Percentiles rank a stretch among this genome's conserved stretches.
These are phyloP conservation scores for Proteles cristata DNA, from an alignment of 2,113 vertebrate species.

Conservation along the genomic window DNA sequence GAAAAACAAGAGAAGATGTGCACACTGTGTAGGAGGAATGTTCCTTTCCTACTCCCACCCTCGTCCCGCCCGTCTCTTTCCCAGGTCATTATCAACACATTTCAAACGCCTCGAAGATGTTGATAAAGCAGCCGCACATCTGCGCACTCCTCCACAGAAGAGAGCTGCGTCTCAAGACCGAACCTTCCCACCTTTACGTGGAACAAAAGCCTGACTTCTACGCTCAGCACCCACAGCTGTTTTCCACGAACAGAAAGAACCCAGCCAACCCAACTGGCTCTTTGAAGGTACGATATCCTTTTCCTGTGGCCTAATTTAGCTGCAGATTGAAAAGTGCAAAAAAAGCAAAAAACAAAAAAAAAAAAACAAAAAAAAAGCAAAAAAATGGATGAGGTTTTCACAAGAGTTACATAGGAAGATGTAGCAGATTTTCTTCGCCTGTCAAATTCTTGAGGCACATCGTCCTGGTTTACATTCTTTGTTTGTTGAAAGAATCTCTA, in stretches of 20 bases:
- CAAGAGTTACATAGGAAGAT: not conserved
- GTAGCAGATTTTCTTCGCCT: not conserved
- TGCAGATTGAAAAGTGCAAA: constrained; percentile 75
- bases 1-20: constrained; percentile 50
- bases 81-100: not conserved
- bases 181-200: constrained; percentile 63
- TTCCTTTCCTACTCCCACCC: constrained; percentile 57
- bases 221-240: constrained; percentile 79
- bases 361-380: constrained; percentile 59
- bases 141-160: constrained; percentile 65
- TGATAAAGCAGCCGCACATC: constrained; percentile 31
- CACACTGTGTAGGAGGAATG: not conserved
- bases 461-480: not conserved
- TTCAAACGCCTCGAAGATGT: constrained; percentile 5
- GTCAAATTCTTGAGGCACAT: rapidly evolving
- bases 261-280: constrained; percentile 70
- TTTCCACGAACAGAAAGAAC: constrained; percentile 83
- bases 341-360: constrained; percentile 75
- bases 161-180: not conserved
- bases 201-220: constrained; percentile 74
- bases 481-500: constrained; percentile 32
- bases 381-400: constrained; percentile 73
- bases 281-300: constrained; percentile 84
- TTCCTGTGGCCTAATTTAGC: constrained; percentile 85
- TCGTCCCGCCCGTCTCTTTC: constrained; percentile 18